Evolutionary conservation across 1,140 invertebrate species (phyloP).

Genomic region (Caenorhabditis remanei): DNA sequence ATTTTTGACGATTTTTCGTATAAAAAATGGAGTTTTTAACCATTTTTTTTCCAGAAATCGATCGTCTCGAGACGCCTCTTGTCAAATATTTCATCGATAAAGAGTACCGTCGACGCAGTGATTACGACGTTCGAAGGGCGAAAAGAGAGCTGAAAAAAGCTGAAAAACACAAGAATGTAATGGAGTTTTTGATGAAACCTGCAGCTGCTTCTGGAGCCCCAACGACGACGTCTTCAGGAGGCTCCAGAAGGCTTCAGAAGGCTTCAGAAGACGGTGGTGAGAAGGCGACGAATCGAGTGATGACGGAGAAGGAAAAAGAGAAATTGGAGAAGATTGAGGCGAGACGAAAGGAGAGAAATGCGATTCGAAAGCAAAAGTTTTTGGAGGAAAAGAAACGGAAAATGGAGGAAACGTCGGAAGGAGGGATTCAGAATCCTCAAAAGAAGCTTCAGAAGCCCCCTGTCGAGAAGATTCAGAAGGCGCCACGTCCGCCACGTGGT

Average conservation of each 20-base stretch:
- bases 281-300: not conserved
- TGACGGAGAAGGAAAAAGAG: slow-evolving; percentile 29
- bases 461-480: not conserved
- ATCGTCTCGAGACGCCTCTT: not conserved
- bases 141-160: not conserved
- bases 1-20: too few relatives aligned
- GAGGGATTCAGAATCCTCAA: not conserved
- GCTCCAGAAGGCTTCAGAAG: not conserved
- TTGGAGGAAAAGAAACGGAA: slow-evolving; percentile 6
- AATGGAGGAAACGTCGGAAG: not conserved
- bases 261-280: not conserved
- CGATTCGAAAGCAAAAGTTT: slow-evolving; percentile 11
- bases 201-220: not conserved
- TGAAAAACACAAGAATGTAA: slow-evolving; percentile 12
- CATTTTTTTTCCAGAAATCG: slow-evolving; percentile 6
- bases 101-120: not conserved
- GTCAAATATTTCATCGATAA: slow-evolving; percentile 32
- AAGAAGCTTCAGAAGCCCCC: not conserved
- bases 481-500: not conserved
- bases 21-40: too few relatives aligned
- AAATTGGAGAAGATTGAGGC: not conserved
- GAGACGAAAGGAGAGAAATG: not conserved
- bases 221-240: not conserved
- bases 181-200: slow-evolving; percentile 33
- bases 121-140: not conserved